Evolutionary conservation across 2,797 vertebrate species (phyloP), one percentile per base, ranked within the genome.

Genomic region (Champsocephalus esox): DNA sequence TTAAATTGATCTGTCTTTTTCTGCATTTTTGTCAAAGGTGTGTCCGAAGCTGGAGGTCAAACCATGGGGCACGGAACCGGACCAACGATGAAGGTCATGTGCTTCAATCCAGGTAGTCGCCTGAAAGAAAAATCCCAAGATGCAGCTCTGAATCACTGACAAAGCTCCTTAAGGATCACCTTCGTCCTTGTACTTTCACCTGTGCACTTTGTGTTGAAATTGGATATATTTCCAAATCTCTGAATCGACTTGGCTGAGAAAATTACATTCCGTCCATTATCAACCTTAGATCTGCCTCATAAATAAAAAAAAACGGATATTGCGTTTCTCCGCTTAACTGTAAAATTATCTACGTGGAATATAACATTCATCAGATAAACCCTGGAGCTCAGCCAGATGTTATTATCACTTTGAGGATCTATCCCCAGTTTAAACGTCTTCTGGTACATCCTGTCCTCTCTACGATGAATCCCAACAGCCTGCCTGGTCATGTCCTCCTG

Each of bases 401-500:
- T 89, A 80, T 87, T 60, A 65, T 84, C 82, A 73, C 73, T 77
- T 65, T 90, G 79, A 92, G 90, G 85, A 92, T 90, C 72, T 66
- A 61, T 77, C 68, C 73, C 67, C 55, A 66, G 51, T 88, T 89
- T 69, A 58, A 59, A 67, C 74, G 57, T 84, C 43, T 45, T 72
- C 66, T 71, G 70, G 9, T 61, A 19, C 66, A 57, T 70, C 83
- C 66, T 73, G 44, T 75, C 50, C 92, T 95, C 61, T 94, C 94
- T 84, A 94, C 92, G n/a, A 90, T 96, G 88, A 94, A 93, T 92
- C 94, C 96, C 0, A 38, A 93, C 72, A 94, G 90, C 89, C 92
- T 95, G 79, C 93, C 93, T 84, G 87, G 96, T 78, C 94, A 93
- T 91, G 88, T 95, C 80, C 93, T 96, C 87, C 87, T 98, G 87